Conservation (phyloP, 2,113 vertebrate species). For the Pterocles burchelli region DNA sequence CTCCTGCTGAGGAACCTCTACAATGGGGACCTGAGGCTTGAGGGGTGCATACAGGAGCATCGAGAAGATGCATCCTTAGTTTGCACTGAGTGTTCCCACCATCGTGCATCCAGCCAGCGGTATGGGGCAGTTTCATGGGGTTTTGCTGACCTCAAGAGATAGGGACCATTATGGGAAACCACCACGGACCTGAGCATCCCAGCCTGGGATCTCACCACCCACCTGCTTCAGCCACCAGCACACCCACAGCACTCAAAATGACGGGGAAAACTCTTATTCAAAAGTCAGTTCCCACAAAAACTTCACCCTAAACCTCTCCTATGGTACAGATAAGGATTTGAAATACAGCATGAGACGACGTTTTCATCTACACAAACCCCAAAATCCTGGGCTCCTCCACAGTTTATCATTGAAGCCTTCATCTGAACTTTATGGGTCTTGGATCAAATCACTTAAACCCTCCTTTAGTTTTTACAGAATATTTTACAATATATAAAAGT, state of each 20-base stretch:
- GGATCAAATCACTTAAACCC: neutral
- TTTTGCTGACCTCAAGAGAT: neutral
- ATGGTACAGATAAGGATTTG: fast-evolving
- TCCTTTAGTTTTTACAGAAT: neutral
- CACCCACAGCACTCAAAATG: neutral
- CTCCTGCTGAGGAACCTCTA: neutral
- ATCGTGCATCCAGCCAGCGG: fast-evolving
- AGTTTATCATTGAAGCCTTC: neutral
- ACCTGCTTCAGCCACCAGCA: neutral
- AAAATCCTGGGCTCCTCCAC: fast-evolving
- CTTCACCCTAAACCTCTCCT: neutral
- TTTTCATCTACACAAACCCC: neutral
- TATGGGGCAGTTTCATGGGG: fast-evolving
- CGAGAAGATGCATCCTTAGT: neutral
- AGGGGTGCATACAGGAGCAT: neutral
- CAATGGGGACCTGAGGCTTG: neutral
- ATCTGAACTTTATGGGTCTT: neutral
- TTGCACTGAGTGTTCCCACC: neutral
- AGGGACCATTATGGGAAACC: neutral
- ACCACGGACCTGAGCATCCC: neutral
- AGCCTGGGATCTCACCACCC: neutral
- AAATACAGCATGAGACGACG: fast-evolving
- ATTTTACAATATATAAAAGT: neutral
- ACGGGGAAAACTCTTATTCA: fast-evolving
- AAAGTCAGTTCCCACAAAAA: neutral